Evolutionary conservation across 2,888 invertebrate species (phyloP), one percentile per base, ranked within the genome.

Genomic region (Himalopsyche japonica): DNA sequence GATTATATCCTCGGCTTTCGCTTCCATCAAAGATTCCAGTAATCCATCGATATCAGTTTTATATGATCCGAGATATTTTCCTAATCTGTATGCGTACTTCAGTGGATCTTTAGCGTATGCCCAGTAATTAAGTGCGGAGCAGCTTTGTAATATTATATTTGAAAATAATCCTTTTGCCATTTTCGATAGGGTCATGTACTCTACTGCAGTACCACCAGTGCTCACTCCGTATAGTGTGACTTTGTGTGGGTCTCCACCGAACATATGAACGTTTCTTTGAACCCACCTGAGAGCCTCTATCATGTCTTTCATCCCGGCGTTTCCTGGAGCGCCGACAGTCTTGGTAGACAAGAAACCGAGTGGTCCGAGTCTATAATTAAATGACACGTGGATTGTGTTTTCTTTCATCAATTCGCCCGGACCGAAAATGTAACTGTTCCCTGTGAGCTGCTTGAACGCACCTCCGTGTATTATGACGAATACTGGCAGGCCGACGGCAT

Each of bases 391-490:
- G 3, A 92, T 89, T 2, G 92, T 88, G 86, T 91, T 89, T 88
- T 92, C 90, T 18, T 90, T 89, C 24, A 92, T 90, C 49, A 92
- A 87, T 84, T 90, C 90, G 80, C 91, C 90, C 0, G 92, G 91
- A 0, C 92, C 92, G 82, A 90, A 91, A 0, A 90, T 88, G 80
- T 90, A 90, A 0, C 90, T 89, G 86, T 90, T 90, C n/a, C 91
- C 91, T 0, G 90, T 90, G 20, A 92, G 92, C 81, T 90, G 89
- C 1, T 90, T 89, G 83, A 90, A 92, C 30, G 90, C 91, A 6
- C 92, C 92, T 0, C 92, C 92, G 88, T 92, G 92, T 15, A 92
- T 88, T 90, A 90, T 92, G 2, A 92, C 90, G 89, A 92, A 90
- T 0, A 92, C 92, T 0, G 92, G 91, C 34, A 91, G 87, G 43